These are phyloP conservation scores for Clytia hemisphaerica DNA, from an alignment of 30 jellyfish, hydroid and myxozoan species.

Conservation along the genomic window DNA sequence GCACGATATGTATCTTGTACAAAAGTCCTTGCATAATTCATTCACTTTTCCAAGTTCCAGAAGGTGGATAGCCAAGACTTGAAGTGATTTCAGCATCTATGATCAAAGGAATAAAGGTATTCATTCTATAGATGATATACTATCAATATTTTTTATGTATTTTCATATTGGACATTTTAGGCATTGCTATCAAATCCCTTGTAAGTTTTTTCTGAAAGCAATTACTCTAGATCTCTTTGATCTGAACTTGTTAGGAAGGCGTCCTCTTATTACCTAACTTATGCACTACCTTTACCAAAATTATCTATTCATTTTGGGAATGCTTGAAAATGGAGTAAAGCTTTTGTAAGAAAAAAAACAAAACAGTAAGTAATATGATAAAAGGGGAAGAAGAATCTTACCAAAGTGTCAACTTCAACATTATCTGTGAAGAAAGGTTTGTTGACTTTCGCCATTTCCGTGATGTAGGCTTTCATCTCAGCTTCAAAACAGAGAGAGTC, in stretches of 20 bases:
- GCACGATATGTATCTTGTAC: slow-evolving; percentile 90
- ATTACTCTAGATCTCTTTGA: too few species aligned
- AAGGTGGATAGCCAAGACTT: slow-evolving; percentile 76
- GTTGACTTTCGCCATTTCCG: slow-evolving; percentile 80
- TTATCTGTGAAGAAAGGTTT: slow-evolving; percentile 83
- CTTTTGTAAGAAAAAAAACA: neutral
- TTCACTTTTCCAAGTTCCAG: slow-evolving; percentile 92
- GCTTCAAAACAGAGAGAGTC: slow-evolving; percentile 70
- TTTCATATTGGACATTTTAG: too few species aligned
- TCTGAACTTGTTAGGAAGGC: too few species aligned
- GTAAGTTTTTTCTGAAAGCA: too few species aligned
- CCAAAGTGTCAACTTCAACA: slow-evolving; percentile 88
- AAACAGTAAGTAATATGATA: neutral
- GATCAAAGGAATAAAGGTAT: neutral
- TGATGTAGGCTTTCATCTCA: slow-evolving; percentile 69
- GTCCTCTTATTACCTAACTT: too few species aligned
- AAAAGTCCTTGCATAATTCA: slow-evolving; percentile 90
- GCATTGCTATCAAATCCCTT: too few species aligned
- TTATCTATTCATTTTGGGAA: neutral
- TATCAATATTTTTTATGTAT: neutral
- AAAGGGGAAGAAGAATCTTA: slow-evolving; percentile 10
- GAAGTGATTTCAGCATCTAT: slow-evolving; percentile 88
- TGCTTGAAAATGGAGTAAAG: neutral
- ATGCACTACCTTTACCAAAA: too few species aligned
- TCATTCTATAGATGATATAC: neutral